Conservation (phyloP, 2,888 invertebrate genomes). For the Isotomurus palustris region DNA sequence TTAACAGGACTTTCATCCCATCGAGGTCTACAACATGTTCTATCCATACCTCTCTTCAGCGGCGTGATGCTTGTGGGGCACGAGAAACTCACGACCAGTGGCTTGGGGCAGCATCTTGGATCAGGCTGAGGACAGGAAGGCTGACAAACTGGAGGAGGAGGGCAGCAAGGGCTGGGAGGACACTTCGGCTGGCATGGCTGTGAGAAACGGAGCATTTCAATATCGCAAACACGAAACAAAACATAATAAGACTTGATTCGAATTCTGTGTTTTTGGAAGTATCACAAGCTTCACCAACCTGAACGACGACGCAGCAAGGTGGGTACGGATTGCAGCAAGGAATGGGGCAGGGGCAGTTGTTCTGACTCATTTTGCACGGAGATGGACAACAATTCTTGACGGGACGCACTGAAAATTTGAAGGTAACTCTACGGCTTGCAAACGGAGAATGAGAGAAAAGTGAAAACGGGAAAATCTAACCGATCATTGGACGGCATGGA, state of each 20-base stretch:
- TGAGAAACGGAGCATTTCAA: too few relatives aligned
- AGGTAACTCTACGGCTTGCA: too few relatives aligned
- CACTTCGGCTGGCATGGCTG: conserved; percentile 25
- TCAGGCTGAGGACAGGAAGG: conserved; percentile 29
- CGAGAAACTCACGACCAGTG: conserved; percentile 34
- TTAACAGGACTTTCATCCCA: conserved; percentile 22
- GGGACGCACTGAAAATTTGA: conserved; percentile 11
- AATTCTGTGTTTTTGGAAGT: background rate
- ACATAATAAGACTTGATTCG: too few relatives aligned
- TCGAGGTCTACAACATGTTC: too few relatives aligned
- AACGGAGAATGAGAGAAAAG: background rate
- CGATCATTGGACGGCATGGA: conserved; percentile 37
- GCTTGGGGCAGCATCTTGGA: conserved; percentile 31
- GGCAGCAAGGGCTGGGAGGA: conserved; percentile 30
- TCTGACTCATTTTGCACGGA: conserved; percentile 26
- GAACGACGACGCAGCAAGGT: conserved; percentile 36
- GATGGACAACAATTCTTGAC: conserved; percentile 35
- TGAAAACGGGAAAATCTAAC: background rate
- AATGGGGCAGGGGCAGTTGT: conserved; percentile 23
- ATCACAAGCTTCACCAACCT: conserved; percentile 12
- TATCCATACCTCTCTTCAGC: too few relatives aligned
- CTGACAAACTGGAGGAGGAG: conserved; percentile 30
- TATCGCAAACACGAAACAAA: too few relatives aligned
- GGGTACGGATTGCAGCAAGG: conserved; percentile 36
- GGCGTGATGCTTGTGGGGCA: conserved; percentile 27